Conservation (phyloP, 64 coral and sea anemone genomes). For the Cladopsammia gracilis region DNA sequence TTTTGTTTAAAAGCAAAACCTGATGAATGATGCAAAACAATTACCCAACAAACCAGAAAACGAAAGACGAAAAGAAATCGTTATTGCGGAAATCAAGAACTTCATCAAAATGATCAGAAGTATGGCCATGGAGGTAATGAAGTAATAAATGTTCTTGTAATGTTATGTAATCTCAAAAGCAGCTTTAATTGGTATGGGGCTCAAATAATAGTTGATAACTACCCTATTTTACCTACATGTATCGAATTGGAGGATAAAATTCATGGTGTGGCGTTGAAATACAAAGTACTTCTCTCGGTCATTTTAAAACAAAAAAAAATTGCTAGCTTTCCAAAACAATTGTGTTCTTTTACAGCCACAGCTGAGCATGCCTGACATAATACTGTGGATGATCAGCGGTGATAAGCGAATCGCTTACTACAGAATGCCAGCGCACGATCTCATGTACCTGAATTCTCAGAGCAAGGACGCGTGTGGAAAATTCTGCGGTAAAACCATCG, state of each 20-base stretch:
- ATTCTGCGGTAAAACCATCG: conserved; percentile 74
- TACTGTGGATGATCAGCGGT: conserved; percentile 87
- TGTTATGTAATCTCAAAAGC: background rate
- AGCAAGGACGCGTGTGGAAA: conserved; percentile 60
- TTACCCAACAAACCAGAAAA: background rate
- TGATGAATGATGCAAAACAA: background rate
- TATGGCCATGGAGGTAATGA: conserved; percentile 15
- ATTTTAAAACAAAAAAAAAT: too few relatives aligned
- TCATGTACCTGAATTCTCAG: conserved; percentile 60
- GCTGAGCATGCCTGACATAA: conserved; percentile 81
- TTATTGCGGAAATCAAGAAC: background rate
- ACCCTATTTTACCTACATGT: too few relatives aligned
- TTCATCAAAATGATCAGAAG: conserved; percentile 6
- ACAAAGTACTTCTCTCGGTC: too few relatives aligned
- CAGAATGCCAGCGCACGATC: conserved; percentile 67
- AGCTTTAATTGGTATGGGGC: background rate
- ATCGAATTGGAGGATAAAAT: too few relatives aligned
- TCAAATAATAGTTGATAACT: too few relatives aligned
- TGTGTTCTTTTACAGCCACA: conserved; percentile 50
- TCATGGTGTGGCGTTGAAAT: too few relatives aligned
- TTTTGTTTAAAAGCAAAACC: background rate
- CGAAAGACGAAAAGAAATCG: background rate
- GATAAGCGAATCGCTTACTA: conserved; percentile 68
- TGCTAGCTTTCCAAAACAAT: background rate
- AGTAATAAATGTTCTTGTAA: background rate